A percentile compares a stretch with the other conserved stretches of the same genome.
Evolutionary conservation across 2,113 vertebrate species (phyloP).

Genomic region (Grantiella picta): DNA sequence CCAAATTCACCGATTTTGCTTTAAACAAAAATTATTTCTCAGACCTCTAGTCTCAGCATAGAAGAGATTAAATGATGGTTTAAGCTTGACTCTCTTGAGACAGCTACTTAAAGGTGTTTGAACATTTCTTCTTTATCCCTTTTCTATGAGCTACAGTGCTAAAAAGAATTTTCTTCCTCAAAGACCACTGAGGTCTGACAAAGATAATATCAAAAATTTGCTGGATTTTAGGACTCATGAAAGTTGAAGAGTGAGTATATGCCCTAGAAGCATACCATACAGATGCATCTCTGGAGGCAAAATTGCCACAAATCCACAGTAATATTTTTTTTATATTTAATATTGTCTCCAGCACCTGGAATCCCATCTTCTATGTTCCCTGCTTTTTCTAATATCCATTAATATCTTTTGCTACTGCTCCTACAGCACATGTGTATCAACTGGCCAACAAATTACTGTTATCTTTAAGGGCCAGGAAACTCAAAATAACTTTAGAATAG

Average conservation of each 20-base stretch:
- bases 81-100: not conserved
- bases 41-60: slow-evolving; percentile 10
- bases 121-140: slow-evolving; percentile 42
- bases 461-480: not conserved
- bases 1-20: not conserved
- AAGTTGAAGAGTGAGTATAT: not conserved
- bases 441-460: not conserved
- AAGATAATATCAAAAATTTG: not conserved
- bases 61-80: slow-evolving; percentile 45
- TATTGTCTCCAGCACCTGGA: not conserved
- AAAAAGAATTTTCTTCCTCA: slow-evolving; percentile 31
- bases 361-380: not conserved
- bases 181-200: not conserved
- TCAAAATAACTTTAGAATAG: not conserved
- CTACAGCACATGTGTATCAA: not conserved
- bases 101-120: slow-evolving; percentile 20
- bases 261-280: not conserved
- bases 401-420: not conserved
- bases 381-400: not conserved
- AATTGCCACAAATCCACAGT: not conserved
- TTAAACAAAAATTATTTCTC: slow-evolving; percentile 3
- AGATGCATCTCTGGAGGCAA: not conserved
- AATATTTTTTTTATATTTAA: not conserved
- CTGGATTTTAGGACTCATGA: not conserved
- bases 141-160: slow-evolving; percentile 1